Conservation (phyloP, 2,113 vertebrate genomes). For the Eubucco bourcierii region DNA sequence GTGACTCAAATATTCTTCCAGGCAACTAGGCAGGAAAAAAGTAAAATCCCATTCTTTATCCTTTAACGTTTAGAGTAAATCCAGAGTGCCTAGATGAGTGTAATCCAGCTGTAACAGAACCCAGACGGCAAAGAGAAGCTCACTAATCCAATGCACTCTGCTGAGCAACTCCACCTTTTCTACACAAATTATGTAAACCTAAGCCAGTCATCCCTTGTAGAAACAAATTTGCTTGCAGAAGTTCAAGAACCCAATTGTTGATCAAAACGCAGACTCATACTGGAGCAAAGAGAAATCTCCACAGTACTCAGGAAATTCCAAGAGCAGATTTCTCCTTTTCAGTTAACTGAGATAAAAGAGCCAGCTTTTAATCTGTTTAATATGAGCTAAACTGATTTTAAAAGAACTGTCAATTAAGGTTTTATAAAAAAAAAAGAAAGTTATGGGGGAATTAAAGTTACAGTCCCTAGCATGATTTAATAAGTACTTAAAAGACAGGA, state of each 20-base stretch:
- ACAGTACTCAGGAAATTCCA: not conserved
- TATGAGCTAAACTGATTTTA: not conserved
- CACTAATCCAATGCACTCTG: not conserved
- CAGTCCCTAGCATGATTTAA: not conserved
- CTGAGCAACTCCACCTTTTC: not conserved
- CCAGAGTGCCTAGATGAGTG: not conserved
- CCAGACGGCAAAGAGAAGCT: not conserved
- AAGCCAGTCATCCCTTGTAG: not conserved
- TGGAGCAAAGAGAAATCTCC: not conserved
- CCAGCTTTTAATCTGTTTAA: not conserved
- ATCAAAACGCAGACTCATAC: not conserved
- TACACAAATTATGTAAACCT: not conserved
- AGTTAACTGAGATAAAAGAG: not conserved
- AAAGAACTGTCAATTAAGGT: not conserved
- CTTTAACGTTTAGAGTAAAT: not conserved
- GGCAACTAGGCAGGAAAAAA: not conserved
- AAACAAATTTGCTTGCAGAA: not conserved
- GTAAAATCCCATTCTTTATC: not conserved
- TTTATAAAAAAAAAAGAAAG: not conserved
- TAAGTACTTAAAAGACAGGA: not conserved
- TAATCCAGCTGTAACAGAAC: not conserved
- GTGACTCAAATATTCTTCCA: not conserved
- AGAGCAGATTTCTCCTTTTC: not conserved
- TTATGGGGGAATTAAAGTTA: not conserved
- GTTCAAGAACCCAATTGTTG: not conserved